These are phyloP conservation scores for Nasonia vitripennis DNA, from an alignment of 1,140 invertebrate genomes.

Conservation along the genomic window DNA sequence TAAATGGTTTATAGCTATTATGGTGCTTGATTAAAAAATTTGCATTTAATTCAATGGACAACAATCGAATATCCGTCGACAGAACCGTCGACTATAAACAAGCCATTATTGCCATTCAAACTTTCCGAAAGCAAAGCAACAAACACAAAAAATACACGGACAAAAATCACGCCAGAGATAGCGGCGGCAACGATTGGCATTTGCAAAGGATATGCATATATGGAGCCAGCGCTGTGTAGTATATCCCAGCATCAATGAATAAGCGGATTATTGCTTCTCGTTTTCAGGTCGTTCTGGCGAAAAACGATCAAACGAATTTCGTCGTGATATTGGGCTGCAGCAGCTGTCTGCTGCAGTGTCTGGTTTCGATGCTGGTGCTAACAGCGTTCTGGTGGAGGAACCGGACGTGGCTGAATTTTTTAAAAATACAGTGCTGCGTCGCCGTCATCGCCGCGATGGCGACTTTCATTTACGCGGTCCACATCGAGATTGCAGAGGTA, in stretches of 20 bases:
- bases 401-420: slow-evolving; percentile 79
- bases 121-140: too few relatives aligned
- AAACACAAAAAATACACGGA: background rate
- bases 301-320: slow-evolving; percentile 65
- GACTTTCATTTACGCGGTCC: slow-evolving; percentile 79
- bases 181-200: background rate
- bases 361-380: slow-evolving; percentile 76
- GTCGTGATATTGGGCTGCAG: slow-evolving; percentile 78
- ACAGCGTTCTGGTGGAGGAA: slow-evolving; percentile 78
- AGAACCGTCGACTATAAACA: background rate
- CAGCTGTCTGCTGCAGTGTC: slow-evolving; percentile 77
- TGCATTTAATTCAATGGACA: too few relatives aligned
- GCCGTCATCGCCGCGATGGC: slow-evolving; percentile 78
- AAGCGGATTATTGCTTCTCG: slow-evolving; percentile 19
- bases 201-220: background rate
- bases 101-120: background rate
- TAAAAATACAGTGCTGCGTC: slow-evolving; percentile 81
- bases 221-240: background rate
- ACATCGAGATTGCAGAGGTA: slow-evolving; percentile 76
- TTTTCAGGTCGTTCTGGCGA: slow-evolving; percentile 59
- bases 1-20: too few relatives aligned
- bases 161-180: background rate
- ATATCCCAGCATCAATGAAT: slow-evolving; percentile 2
- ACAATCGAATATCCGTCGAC: background rate
- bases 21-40: too few relatives aligned